Percentiles rank a stretch among this genome's conserved stretches.
Conservation (phyloP, 1,140 invertebrate species). For the Musca domestica region DNA sequence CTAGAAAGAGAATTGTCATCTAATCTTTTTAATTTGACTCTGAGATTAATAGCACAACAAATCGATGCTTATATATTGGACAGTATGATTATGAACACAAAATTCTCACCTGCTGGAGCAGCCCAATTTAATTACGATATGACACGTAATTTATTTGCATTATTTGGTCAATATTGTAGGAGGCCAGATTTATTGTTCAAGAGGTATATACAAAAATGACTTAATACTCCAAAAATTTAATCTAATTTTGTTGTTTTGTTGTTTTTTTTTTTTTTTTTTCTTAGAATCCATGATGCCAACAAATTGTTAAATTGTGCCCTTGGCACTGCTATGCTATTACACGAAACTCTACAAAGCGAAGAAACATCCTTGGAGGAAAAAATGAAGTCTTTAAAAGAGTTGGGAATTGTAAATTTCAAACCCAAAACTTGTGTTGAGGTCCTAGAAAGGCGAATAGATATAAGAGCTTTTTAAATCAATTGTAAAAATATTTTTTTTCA, state of each 20-base stretch:
- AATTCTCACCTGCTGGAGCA: conserved; percentile 80
- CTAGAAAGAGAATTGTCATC: conserved; percentile 45
- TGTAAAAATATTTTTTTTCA: not conserved
- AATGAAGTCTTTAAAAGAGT: conserved; percentile 62
- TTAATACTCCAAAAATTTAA: too few species aligned
- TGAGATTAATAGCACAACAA: conserved; percentile 64
- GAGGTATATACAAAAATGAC: conserved; percentile 60
- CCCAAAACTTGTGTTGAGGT: conserved; percentile 60
- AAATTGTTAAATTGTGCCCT: conserved; percentile 72
- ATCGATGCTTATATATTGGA: conserved; percentile 75
- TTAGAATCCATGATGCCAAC: conserved; percentile 79
- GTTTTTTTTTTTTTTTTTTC: too few species aligned
- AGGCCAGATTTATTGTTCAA: conserved; percentile 77
- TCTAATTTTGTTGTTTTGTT: too few species aligned
- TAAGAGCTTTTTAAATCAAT: conserved; percentile 39
- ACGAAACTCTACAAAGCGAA: conserved; percentile 61
- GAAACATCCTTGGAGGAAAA: conserved; percentile 39
- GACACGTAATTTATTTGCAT: conserved; percentile 78
- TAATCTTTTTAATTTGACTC: conserved; percentile 47
- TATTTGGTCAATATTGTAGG: conserved; percentile 78
- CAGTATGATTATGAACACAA: conserved; percentile 72
- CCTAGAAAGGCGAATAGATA: conserved; percentile 60
- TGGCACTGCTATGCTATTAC: conserved; percentile 73
- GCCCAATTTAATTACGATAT: conserved; percentile 85
- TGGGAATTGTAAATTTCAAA: conserved; percentile 64